Evolutionary conservation across 2,797 vertebrate genomes (phyloP).

Genomic region (Balearica regulorum): DNA sequence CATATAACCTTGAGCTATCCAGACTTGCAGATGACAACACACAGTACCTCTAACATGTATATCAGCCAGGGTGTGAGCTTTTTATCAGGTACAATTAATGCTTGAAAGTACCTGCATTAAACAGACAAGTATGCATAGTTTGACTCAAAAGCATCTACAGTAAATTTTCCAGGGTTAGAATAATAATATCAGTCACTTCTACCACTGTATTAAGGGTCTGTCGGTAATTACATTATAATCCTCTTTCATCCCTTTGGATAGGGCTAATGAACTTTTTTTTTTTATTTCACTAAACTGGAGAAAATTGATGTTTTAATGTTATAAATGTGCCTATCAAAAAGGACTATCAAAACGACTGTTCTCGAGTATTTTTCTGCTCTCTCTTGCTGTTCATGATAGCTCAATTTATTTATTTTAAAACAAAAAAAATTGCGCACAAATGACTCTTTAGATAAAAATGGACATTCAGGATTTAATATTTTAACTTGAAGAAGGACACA

Average conservation of each 20-base stretch:
- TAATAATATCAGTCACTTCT: neutral
- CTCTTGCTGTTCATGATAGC: neutral
- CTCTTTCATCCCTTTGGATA: neutral
- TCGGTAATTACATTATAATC: neutral
- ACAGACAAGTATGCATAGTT: neutral
- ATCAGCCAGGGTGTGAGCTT: slow-evolving; percentile 12
- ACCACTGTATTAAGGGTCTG: neutral
- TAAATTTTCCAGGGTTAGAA: neutral
- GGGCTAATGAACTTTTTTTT: neutral
- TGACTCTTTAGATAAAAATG: neutral
- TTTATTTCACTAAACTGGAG: neutral
- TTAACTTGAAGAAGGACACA: neutral
- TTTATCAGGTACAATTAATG: slow-evolving; percentile 10
- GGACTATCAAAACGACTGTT: neutral
- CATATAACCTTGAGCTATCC: slow-evolving; percentile 70
- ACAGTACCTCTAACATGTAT: slow-evolving; percentile 6
- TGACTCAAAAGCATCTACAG: neutral
- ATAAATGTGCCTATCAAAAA: neutral
- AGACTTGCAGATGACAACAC: slow-evolving; percentile 43
- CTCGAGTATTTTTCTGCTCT: neutral
- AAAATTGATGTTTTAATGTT: neutral
- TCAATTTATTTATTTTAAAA: neutral
- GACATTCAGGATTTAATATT: neutral
- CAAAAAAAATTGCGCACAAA: neutral
- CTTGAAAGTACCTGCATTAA: neutral